These are phyloP conservation scores for Varecia variegata DNA, from an alignment of 2,797 vertebrate species.

Conservation along the genomic window DNA sequence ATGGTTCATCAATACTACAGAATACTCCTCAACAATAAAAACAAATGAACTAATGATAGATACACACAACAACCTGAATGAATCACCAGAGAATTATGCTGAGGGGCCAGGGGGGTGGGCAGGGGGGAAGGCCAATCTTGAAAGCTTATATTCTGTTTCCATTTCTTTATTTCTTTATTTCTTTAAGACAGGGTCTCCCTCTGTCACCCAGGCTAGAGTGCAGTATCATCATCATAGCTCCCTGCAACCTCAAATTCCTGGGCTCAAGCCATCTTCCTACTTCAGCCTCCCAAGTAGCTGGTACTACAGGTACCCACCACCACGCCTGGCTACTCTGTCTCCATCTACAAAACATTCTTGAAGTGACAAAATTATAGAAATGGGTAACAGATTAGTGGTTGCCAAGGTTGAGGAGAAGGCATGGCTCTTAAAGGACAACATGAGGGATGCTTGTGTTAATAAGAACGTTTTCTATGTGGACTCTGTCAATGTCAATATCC, in stretches of 20 bases:
- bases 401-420: not conserved
- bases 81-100: not conserved
- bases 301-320: not conserved
- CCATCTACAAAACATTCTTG: not conserved
- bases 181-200: not conserved
- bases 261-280: not conserved
- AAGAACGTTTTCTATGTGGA: not conserved
- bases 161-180: not conserved
- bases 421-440: not conserved
- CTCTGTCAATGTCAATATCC: not conserved
- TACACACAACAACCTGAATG: not conserved
- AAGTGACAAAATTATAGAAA: not conserved
- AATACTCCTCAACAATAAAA: not conserved
- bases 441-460: not conserved
- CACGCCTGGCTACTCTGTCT: not conserved
- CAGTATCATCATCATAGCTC: not conserved
- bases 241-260: not conserved
- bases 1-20: not conserved
- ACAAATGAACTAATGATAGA: not conserved
- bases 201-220: not conserved
- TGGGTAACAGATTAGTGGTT: not conserved
- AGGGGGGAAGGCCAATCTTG: too few species aligned
- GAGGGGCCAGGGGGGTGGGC: fast-evolving
- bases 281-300: not conserved
- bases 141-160: not conserved